Base-by-base conservation (phyloP, 2,888 invertebrate species). In the Biston stratarius region DNA sequence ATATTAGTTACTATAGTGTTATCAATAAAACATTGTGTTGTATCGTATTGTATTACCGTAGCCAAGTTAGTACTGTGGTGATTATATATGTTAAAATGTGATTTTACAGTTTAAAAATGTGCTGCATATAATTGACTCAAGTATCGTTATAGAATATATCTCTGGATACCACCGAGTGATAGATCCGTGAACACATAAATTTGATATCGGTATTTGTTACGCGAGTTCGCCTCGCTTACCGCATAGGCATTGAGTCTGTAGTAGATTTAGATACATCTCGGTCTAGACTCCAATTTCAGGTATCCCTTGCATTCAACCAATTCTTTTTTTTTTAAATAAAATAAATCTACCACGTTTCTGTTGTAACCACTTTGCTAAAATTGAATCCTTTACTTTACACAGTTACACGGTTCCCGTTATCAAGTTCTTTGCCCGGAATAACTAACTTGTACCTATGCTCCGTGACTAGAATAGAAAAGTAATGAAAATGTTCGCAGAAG, bases 241-340 rank as follows among this genome's bases (percentile, higher is more conserved):
- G 83, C 24, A 24, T 24, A 24, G 24, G 24, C 3, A 89, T 90
- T 87, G 87, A 87, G 83, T 83, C 77, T 75, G 77, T 72, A 73
- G 73, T 74, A 73, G 75, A 74, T 75, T 61, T 67, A 67, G 74
- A 69, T 77, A 76, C 72, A 62, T 71, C 66, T 53, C 38, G 9
- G 57, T 38, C 49, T 34, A 52, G 47, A 66, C 74, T 69, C 77
- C 73, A 71, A 75, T 51, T 82, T 73, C 88, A 89, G 88, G 84
- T 88, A 87, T 83, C 76, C 63, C 3, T 71, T 61, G 64, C 59
- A 64, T 65, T 15, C 36, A 0, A 68, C 24, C 40, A 47, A 12
- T 61, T 64, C 60, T 59, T 44, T 24, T 24, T 24, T 24, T 24
- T 24, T 59, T n/a, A 48, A 67, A 63, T 53, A 55, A 68, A 58